Evolutionary conservation across 64 coral and sea anemone genomes (phyloP), one percentile per base, ranked within the genome.

Genomic region (Pocillopora verrucosa): DNA sequence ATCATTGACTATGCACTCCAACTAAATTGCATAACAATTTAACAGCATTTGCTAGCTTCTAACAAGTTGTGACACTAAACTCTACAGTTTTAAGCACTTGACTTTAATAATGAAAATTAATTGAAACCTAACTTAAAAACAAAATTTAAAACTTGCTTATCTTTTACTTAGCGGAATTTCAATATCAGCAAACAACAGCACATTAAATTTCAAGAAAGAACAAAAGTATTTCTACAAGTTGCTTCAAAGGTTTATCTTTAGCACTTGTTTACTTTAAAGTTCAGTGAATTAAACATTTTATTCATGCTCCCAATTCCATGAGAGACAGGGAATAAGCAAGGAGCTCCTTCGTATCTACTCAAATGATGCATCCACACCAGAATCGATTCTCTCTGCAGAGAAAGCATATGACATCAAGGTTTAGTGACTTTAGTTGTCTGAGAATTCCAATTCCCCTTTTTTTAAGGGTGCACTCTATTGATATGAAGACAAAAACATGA

Each of bases 401-500:
- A 63, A 85, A 85, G 82, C 82, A 85, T 26, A 85, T 85, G 64
- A 85, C 82, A 85, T 85, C 41, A 57, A 85, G 56, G 38, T 72
- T 85, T 85, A 72, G 65, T 70, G 19, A 85, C 34, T 85, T 85
- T 65, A 19, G 19, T 63, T 63, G 12, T 63, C 61, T 7, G 5
- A 22, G 36, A 51, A 37, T 72, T 24, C 41, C 56, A 56, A 65
- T 16, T 19, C 12, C 12, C 20, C 41, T 77, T 20, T n/a, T 3
- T 51, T 51, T 56, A 70, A 70, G 38, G 16, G 65, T 70, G 82
- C 80, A 67, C 14, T 45, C 35, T 6, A 45, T 19, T 70, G 68
- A 72, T 60, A 25, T 85, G 82, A 85, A 85, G 65, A 85, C 82
- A 85, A 85, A 85, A 85, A 85, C 82, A 85, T 63, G 58, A 72